Conservation (phyloP, 2,797 vertebrate species). For the Sebastes jordani region DNA sequence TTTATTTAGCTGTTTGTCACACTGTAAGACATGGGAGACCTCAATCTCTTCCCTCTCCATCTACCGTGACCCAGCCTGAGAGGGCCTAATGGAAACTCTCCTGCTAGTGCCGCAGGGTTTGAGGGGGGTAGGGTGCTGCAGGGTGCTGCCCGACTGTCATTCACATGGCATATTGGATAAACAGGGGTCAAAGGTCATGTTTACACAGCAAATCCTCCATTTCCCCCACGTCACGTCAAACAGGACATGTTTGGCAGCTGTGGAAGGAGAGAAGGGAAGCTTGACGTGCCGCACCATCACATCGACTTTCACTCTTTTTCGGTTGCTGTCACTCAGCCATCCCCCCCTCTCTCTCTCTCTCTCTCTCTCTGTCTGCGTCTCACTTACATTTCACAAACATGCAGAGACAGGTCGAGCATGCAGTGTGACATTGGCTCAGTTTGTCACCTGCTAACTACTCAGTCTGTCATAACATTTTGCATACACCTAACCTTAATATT, state of each 20-base stretch:
- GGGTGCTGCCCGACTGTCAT: conserved; percentile 41
- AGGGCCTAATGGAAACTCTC: conserved; percentile 50
- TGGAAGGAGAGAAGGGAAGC: neutral
- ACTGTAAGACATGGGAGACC: conserved; percentile 42
- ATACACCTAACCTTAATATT: conserved; percentile 56
- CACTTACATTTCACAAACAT: conserved; percentile 25
- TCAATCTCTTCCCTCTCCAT: conserved; percentile 55
- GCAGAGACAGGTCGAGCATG: conserved; percentile 2
- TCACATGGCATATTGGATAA: conserved; percentile 61
- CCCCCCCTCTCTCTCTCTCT: neutral
- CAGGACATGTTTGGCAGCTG: conserved; percentile 38
- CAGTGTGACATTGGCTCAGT: conserved; percentile 10
- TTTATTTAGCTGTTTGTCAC: conserved; percentile 65
- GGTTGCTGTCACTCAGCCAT: conserved; percentile 6
- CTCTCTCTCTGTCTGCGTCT: neutral
- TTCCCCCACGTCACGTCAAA: conserved; percentile 52
- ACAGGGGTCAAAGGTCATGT: conserved; percentile 66
- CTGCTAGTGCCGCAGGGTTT: conserved; percentile 28
- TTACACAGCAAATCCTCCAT: conserved; percentile 65
- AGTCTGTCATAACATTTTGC: conserved; percentile 16
- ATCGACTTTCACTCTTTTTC: conserved; percentile 13
- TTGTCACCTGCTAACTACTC: conserved; percentile 41
- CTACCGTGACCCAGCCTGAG: conserved; percentile 44
- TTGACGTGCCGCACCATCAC: conserved; percentile 19
- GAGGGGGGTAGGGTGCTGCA: neutral